phyloP scores from a whole-genome alignment of 2,797 vertebrate species.

The Alauda arvensis region DNA sequence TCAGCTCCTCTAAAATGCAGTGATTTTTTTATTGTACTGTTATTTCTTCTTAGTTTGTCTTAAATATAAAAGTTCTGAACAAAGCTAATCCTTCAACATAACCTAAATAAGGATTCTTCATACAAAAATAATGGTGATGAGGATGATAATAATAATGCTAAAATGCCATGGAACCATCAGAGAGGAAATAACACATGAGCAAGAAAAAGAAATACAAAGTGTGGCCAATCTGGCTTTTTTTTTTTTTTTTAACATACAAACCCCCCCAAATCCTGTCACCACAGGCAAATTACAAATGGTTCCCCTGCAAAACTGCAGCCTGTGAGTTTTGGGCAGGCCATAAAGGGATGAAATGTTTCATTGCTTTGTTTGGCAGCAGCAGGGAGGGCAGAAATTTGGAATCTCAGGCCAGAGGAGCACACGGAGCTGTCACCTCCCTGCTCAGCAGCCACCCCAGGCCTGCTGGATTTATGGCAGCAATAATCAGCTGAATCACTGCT shows the following conservation, averaged over 20 bases:
- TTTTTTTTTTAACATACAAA: accelerated
- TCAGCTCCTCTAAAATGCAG: background rate
- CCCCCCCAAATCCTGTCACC: background rate
- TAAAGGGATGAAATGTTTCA: background rate
- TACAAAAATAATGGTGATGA: background rate
- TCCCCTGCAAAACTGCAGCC: background rate
- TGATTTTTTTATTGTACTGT: accelerated
- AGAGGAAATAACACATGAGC: background rate
- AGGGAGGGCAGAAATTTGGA: background rate
- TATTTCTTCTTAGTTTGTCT: background rate
- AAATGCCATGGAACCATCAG: background rate
- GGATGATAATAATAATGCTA: background rate
- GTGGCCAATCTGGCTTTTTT: background rate
- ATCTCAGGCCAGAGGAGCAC: background rate
- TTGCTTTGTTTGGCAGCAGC: background rate
- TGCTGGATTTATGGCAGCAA: background rate
- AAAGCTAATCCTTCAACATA: background rate
- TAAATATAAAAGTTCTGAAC: background rate
- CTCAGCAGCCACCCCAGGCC: background rate
- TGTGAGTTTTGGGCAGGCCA: background rate
- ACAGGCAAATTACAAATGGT: background rate
- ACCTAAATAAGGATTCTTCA: background rate
- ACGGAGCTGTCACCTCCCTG: background rate
- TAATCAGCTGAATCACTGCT: background rate
- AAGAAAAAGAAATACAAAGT: background rate